Evolutionary conservation across 2,888 invertebrate genomes (phyloP).

Genomic region (Macropis europaea): DNA sequence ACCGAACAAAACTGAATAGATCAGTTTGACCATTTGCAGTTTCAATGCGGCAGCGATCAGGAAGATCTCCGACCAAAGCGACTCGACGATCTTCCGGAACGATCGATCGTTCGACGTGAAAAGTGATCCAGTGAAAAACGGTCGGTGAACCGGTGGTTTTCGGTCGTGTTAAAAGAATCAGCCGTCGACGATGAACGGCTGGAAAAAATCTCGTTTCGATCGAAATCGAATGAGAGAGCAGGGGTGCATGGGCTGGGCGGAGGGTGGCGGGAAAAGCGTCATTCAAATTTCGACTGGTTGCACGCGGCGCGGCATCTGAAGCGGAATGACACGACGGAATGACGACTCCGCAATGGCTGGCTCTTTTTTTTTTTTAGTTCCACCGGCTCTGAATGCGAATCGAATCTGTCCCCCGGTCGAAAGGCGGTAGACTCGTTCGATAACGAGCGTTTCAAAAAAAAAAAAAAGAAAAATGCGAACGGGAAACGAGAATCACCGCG

Average conservation of each 20-base stretch:
- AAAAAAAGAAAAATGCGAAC: no score
- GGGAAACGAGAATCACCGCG: not conserved
- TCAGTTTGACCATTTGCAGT: no score
- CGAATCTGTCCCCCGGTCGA: conserved; percentile 39
- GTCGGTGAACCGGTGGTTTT: conserved; percentile 21
- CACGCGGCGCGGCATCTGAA: conserved; percentile 40
- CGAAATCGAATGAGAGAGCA: conserved; percentile 37
- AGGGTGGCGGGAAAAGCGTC: conserved; percentile 44
- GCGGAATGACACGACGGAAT: conserved; percentile 57
- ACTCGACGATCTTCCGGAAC: conserved; percentile 25
- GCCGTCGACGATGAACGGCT: not conserved
- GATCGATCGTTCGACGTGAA: no score
- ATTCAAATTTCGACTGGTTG: conserved; percentile 55
- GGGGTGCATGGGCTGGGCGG: not conserved
- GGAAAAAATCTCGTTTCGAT: conserved; percentile 43
- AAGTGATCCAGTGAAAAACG: no score
- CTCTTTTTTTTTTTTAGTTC: conserved; percentile 1
- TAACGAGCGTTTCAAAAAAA: conserved; percentile 35
- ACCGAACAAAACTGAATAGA: no score
- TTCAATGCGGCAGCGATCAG: no score
- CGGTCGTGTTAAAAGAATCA: conserved; percentile 28
- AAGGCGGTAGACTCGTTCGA: conserved; percentile 42
- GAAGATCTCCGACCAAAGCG: no score
- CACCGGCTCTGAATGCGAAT: conserved; percentile 39
- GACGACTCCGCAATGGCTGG: conserved; percentile 41